Evolutionary conservation across 2,113 vertebrate genomes (phyloP), one percentile per base, ranked within the genome.

Genomic region (Marmota flaviventris): DNA sequence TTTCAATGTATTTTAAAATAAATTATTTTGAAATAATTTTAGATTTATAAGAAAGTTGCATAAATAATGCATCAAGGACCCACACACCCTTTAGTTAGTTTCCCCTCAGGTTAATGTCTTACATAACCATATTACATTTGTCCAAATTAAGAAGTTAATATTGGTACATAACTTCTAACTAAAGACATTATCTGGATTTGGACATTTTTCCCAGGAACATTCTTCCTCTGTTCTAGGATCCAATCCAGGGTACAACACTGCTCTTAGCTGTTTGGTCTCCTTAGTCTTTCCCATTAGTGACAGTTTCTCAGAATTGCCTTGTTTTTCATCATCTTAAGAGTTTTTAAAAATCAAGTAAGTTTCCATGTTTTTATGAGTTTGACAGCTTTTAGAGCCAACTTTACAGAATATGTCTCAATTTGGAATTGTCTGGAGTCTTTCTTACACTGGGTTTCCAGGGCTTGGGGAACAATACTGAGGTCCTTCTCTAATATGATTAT

Each of bases 141-240:
- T 92, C 17, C 76, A 89, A 87, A 83, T 83, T 73, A 95, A 87
- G 61, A 93, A 53, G 53, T 93, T 82, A 75, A 79, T 48, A 53
- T 67, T 20, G 22, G 7, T 13, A 16, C 16, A 34, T 42, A 25
- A 51, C 7, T 45, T 32, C 75, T 81, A 89, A 86, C 11, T 81
- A 45, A 53, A 16, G 51, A 25, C 17, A 58, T 73, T 45, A 63
- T 56, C 72, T 82, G 48, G 2, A 88, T 53, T 81, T 37, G 51
- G 56, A 11, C 10, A 78, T 3, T 65, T 72, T 94, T 70, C 56
- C 22, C 42, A 65, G 2, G 11, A 93, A 18, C 11, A n/a, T 76
- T 37, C 24, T 85, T 72, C 53, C 65, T 85, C 4, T 63, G 61
- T 76, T 45, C 42, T 51, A 82, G 8, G 73, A 56, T 32, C 6